Evolutionary conservation across 37 sponge, comb jelly and placozoan genomes (phyloP).

Genomic region (Oscarella lobularis): DNA sequence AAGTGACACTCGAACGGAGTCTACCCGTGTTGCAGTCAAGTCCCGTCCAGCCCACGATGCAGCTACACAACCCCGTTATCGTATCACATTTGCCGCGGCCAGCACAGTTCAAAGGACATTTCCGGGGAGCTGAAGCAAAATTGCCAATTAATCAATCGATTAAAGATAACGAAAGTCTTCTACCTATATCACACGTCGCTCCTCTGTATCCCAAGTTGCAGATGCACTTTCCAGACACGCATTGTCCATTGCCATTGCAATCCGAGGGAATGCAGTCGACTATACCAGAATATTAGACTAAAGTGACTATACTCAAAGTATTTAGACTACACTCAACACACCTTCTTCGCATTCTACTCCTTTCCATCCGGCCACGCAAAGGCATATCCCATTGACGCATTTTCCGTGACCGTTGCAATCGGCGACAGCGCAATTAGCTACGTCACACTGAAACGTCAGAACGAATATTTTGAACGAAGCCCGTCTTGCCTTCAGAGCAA

Average conservation of each 20-base stretch:
- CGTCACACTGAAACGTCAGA: not conserved
- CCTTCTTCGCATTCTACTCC: not conserved
- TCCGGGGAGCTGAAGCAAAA: not conserved
- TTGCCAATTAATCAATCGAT: too few species aligned
- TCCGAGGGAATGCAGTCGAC: not conserved
- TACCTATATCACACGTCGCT: not conserved
- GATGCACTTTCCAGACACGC: not conserved
- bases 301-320: too few species aligned
- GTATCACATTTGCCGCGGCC: not conserved
- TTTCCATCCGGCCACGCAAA: not conserved
- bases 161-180: too few species aligned
- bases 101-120: not conserved
- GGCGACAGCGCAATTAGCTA: not conserved
- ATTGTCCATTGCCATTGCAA: not conserved
- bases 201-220: not conserved
- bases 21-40: not conserved
- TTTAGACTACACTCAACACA: not conserved
- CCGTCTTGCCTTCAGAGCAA: not conserved
- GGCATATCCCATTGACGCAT: not conserved
- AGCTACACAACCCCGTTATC: not conserved
- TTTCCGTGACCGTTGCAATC: not conserved
- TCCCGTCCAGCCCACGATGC: not conserved
- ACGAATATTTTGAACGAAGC: not conserved
- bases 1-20: not conserved
- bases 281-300: not conserved